phyloP scores from a whole-genome alignment of 2,113 vertebrate genomes.

The Ellobius talpinus region DNA sequence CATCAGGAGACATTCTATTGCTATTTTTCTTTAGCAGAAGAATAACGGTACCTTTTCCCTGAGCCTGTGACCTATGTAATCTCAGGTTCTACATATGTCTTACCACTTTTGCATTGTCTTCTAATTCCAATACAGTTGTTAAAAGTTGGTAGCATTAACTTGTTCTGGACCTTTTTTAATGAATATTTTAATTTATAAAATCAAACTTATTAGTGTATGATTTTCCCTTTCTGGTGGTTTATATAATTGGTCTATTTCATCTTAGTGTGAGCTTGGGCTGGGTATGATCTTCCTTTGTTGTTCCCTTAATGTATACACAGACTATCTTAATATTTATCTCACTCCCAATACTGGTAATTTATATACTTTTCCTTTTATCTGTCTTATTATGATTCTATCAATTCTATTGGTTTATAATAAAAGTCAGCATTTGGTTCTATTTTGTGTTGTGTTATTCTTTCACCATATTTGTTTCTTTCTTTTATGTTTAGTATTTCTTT shows the following conservation, averaged over 20 bases:
- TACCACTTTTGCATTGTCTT: neutral
- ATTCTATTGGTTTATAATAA: slow-evolving; percentile 1
- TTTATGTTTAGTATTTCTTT: neutral
- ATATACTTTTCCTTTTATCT: neutral
- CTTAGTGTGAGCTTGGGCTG: neutral
- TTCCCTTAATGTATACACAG: neutral
- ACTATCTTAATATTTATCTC: neutral
- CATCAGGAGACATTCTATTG: too few relatives aligned
- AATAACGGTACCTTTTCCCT: neutral
- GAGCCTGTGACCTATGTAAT: neutral
- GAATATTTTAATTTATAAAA: neutral
- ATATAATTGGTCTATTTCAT: neutral
- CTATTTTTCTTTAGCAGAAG: neutral
- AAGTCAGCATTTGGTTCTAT: neutral
- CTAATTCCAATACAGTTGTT: neutral
- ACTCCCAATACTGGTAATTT: neutral
- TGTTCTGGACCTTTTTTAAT: neutral
- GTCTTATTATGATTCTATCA: neutral
- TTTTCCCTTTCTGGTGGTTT: neutral
- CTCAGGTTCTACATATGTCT: neutral
- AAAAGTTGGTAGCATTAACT: neutral
- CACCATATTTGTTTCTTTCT: neutral
- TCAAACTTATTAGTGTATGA: slow-evolving; percentile 1
- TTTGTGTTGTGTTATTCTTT: neutral
- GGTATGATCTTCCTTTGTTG: neutral